Conservation (phyloP, 2,888 invertebrate genomes). For the Ochropacha duplaris region DNA sequence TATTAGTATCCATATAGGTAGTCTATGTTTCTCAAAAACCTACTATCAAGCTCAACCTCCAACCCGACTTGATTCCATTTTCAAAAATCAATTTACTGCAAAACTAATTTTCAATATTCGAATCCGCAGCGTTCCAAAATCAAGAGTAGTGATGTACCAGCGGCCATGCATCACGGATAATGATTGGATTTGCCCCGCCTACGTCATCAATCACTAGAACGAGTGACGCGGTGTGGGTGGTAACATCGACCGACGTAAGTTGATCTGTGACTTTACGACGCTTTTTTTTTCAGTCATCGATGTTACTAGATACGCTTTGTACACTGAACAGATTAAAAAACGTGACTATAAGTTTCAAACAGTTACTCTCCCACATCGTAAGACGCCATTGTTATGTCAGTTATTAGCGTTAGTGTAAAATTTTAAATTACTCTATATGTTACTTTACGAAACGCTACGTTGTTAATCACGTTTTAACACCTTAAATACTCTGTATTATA, state of each 20-base stretch:
- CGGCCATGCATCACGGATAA: conserved; percentile 81
- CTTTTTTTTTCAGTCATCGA: conserved; percentile 14
- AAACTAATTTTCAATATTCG: conserved; percentile 56
- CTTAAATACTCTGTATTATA: background rate
- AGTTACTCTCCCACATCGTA: background rate
- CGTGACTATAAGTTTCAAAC: background rate
- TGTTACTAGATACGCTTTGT: background rate
- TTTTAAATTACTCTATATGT: background rate
- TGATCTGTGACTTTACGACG: conserved; percentile 49
- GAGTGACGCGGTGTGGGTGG: conserved; percentile 67
- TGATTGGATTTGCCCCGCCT: conserved; percentile 82
- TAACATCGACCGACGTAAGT: conserved; percentile 39
- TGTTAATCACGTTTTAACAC: background rate
- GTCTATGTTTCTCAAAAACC: background rate
- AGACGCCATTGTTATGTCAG: background rate
- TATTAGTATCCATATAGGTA: too few relatives aligned
- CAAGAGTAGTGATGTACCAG: conserved; percentile 71
- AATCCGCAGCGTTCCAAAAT: conserved; percentile 46
- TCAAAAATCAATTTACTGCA: conserved; percentile 4
- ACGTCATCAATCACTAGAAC: conserved; percentile 79
- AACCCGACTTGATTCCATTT: conserved; percentile 16
- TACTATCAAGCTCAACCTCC: background rate
- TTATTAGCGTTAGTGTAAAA: background rate
- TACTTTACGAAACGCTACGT: background rate
- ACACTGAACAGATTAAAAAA: background rate